A percentile compares a stretch with the other conserved stretches of the same genome.
These are phyloP conservation scores for Dermolepida albohirtum DNA, from an alignment of 2,888 invertebrate species.

Conservation along the genomic window DNA sequence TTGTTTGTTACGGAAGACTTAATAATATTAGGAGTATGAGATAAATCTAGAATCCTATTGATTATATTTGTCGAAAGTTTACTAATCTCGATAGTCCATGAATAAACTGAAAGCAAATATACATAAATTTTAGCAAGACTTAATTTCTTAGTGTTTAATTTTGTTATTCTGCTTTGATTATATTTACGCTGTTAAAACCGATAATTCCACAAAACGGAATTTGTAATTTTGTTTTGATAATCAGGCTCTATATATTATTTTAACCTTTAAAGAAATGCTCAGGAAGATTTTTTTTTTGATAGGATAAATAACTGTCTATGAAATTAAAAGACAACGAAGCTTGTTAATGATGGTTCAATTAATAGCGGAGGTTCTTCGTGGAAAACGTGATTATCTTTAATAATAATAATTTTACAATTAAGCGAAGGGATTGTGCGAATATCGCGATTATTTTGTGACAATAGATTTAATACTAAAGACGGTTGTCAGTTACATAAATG, in stretches of 20 bases:
- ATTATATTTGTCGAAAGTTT: not conserved
- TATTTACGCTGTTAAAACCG: conserved; percentile 7
- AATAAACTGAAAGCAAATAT: conserved; percentile 6
- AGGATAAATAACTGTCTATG: conserved; percentile 6
- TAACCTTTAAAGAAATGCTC: not conserved
- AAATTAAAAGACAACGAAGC: not conserved
- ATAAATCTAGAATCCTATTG: not conserved
- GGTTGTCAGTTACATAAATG: conserved; percentile 60
- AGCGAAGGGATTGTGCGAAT: conserved; percentile 57
- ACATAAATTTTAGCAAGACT: not conserved
- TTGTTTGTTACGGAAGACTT: too few species aligned
- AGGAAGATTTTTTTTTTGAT: not conserved
- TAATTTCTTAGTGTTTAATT: conserved; percentile 30
- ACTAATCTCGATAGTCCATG: not conserved
- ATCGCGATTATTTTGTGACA: conserved; percentile 61
- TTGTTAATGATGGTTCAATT: conserved; percentile 35
- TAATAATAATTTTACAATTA: conserved; percentile 56
- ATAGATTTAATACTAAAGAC: conserved; percentile 59
- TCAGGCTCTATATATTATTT: too few species aligned
- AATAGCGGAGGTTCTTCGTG: conserved; percentile 26
- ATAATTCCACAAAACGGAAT: conserved; percentile 1
- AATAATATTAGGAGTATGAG: not conserved
- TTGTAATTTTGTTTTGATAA: not conserved
- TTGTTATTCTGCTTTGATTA: conserved; percentile 5
- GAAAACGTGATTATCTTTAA: conserved; percentile 53